A percentile compares a stretch with the other conserved stretches of the same genome.
These are phyloP conservation scores for Saxicola maurus DNA, from an alignment of 2,797 vertebrate species.

Conservation along the genomic window DNA sequence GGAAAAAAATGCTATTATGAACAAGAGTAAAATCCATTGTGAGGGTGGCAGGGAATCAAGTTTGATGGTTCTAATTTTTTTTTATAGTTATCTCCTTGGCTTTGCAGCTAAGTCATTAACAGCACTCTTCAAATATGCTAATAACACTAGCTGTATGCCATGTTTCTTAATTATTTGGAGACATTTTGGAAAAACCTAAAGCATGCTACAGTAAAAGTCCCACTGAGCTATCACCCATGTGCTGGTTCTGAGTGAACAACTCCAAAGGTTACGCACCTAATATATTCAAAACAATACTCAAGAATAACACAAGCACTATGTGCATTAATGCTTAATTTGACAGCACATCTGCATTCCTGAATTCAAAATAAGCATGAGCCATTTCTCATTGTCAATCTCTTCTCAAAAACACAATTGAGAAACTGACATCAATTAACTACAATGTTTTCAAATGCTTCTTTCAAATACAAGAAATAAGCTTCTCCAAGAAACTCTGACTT, in stretches of 20 bases:
- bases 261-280: conserved; percentile 41
- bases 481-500: conserved; percentile 22
- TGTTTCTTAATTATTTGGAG: not conserved
- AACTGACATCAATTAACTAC: conserved; percentile 53
- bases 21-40: not conserved
- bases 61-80: not conserved
- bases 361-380: conserved; percentile 35
- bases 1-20: not conserved
- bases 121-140: not conserved
- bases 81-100: not conserved
- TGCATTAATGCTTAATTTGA: conserved; percentile 51
- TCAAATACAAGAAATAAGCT: conserved; percentile 26
- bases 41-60: not conserved
- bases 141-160: not conserved
- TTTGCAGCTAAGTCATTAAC: not conserved
- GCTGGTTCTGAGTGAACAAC: not conserved
- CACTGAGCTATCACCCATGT: not conserved
- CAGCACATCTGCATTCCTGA: conserved; percentile 52
- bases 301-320: not conserved
- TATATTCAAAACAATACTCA: conserved; percentile 24
- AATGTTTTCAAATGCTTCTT: conserved; percentile 51
- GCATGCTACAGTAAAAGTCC: not conserved
- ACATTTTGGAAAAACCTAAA: not conserved
- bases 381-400: conserved; percentile 50
- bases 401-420: conserved; percentile 27